Evolutionary conservation across 92 coral and sea anemone genomes (phyloP).

Genomic region (Actinernus sp.): DNA sequence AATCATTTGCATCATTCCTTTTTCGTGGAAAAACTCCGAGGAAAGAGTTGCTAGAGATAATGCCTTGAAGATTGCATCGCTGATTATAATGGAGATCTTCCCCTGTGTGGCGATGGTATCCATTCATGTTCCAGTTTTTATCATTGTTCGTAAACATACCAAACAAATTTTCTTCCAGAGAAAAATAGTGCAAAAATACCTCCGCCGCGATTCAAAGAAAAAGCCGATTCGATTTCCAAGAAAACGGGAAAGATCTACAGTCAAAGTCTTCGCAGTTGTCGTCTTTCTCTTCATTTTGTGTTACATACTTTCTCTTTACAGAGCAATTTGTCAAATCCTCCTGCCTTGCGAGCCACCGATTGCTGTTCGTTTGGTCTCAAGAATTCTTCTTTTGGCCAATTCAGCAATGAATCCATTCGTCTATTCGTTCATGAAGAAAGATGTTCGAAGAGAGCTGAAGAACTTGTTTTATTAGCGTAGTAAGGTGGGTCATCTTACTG

Average conservation of each 20-base stretch:
- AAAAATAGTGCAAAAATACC: background rate
- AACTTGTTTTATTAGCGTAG: too few relatives aligned
- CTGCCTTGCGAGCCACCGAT: background rate
- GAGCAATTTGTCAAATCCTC: background rate
- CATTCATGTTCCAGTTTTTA: background rate
- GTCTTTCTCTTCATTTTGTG: background rate
- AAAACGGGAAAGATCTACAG: slow-evolving; percentile 1
- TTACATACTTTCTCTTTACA: background rate
- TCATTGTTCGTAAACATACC: background rate
- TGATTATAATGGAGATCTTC: background rate
- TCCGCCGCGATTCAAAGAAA: background rate
- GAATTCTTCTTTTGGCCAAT: background rate
- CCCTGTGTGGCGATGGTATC: slow-evolving; percentile 1
- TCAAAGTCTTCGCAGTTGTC: background rate
- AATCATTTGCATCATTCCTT: background rate
- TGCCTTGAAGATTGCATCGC: background rate
- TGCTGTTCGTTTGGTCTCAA: background rate
- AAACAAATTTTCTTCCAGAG: background rate
- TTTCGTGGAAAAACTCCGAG: background rate
- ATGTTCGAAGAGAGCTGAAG: background rate
- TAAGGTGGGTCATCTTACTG: too few relatives aligned
- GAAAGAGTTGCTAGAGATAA: too few relatives aligned
- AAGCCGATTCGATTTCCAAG: too few relatives aligned
- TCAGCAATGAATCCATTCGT: background rate
- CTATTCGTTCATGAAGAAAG: background rate